These are phyloP conservation scores for Petrolisthes manimaculis DNA, from an alignment of 2,888 invertebrate genomes.

Conservation along the genomic window DNA sequence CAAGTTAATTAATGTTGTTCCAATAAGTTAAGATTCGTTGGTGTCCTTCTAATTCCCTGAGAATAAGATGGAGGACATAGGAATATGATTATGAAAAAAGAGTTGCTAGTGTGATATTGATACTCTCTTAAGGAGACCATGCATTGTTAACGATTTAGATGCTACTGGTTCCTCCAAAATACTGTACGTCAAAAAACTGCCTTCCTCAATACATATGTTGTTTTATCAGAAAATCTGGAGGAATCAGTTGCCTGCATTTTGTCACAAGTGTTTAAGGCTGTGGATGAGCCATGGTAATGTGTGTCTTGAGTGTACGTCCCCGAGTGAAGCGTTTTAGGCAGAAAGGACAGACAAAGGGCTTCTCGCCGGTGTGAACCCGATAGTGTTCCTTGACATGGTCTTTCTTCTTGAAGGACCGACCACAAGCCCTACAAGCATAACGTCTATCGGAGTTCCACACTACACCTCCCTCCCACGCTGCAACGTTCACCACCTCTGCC, in stretches of 20 bases:
- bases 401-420: conserved; percentile 59
- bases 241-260: background rate
- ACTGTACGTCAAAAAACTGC: background rate
- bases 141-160: no score
- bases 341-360: conserved; percentile 56
- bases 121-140: no score
- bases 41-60: no score
- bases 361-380: conserved; percentile 59
- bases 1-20: no score
- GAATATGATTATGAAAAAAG: no score
- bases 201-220: no score
- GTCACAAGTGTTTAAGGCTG: background rate
- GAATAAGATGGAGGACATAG: no score
- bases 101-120: no score
- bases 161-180: background rate
- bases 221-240: no score
- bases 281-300: conserved; percentile 37
- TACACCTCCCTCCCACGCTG: conserved; percentile 29
- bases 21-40: no score
- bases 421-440: conserved; percentile 47
- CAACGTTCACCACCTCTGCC: conserved; percentile 36
- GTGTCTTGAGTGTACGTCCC: conserved; percentile 53
- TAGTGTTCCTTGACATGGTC: conserved; percentile 60
- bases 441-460: conserved; percentile 10
- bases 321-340: conserved; percentile 54